Percentiles rank a stretch among this genome's conserved stretches.
Conservation (phyloP, 2,888 invertebrate genomes). For the Hypselothyrea guttata region DNA sequence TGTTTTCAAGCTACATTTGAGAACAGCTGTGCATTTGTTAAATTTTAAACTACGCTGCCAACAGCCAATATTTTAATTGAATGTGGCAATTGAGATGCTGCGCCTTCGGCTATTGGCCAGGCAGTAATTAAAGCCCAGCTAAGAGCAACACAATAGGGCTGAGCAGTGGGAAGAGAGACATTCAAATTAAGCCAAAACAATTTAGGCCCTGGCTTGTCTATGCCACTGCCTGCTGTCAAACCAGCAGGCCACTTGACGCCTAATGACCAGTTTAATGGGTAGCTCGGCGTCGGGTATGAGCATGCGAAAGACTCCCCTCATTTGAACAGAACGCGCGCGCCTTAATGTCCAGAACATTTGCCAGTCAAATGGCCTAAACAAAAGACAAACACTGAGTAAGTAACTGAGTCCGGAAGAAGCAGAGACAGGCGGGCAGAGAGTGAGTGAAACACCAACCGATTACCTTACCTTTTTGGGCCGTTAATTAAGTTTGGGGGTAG, state of each 20-base stretch:
- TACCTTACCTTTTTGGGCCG: conserved; percentile 55
- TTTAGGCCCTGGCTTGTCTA: conserved; percentile 48
- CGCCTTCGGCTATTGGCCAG: conserved; percentile 41
- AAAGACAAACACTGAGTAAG: conserved; percentile 27
- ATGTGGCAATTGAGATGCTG: conserved; percentile 44
- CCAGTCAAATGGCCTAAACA: conserved; percentile 66
- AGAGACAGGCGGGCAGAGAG: neutral
- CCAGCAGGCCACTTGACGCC: conserved; percentile 70
- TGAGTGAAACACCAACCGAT: conserved; percentile 43
- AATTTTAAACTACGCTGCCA: conserved; percentile 48
- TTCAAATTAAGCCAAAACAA: conserved; percentile 70
- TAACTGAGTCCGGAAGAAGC: neutral
- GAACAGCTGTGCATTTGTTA: conserved; percentile 17
- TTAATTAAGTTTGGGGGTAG: conserved; percentile 70
- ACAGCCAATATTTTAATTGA: conserved; percentile 63
- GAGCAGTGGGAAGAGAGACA: conserved; percentile 1
- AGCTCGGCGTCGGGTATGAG: conserved; percentile 10
- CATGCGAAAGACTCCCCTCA: neutral
- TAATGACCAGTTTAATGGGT: conserved; percentile 72
- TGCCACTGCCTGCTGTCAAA: conserved; percentile 44
- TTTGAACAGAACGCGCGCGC: conserved; percentile 34
- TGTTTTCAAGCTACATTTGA: neutral
- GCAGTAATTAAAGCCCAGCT: conserved; percentile 64
- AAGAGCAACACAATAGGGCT: conserved; percentile 9
- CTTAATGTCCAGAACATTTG: conserved; percentile 65